Evolutionary conservation across 2,113 vertebrate species (phyloP).

Genomic region (Cichladusa arquata): DNA sequence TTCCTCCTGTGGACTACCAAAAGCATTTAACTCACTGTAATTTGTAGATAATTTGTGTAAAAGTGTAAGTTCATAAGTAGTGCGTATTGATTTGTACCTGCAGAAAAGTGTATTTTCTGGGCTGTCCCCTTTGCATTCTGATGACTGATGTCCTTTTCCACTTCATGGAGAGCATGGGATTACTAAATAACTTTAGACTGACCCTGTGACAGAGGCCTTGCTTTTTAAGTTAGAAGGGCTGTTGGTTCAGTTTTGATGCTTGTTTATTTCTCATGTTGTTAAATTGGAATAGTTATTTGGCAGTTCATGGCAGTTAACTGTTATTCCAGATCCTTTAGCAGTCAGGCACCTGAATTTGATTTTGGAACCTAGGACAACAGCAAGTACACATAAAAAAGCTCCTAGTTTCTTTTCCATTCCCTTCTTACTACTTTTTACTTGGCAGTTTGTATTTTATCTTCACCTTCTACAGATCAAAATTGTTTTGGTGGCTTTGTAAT

Average conservation of each 20-base stretch:
- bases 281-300: neutral
- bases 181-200: neutral
- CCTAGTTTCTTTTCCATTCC: neutral
- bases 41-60: neutral
- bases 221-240: neutral
- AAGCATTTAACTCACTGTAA: neutral
- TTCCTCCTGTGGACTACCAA: neutral
- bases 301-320: neutral
- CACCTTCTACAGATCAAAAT: neutral
- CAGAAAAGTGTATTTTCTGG: neutral
- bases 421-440: neutral
- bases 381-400: neutral
- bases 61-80: neutral
- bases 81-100: neutral
- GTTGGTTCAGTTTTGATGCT: neutral
- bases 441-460: neutral
- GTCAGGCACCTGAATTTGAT: neutral
- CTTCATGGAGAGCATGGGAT: neutral
- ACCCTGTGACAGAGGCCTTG: neutral
- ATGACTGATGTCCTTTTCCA: neutral
- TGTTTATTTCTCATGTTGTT: neutral
- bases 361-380: neutral
- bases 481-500: neutral
- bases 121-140: neutral
- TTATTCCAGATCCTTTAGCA: neutral